Evolutionary conservation across 2,113 vertebrate genomes (phyloP), one percentile per base, ranked within the genome.

Genomic region (Scomber scombrus): DNA sequence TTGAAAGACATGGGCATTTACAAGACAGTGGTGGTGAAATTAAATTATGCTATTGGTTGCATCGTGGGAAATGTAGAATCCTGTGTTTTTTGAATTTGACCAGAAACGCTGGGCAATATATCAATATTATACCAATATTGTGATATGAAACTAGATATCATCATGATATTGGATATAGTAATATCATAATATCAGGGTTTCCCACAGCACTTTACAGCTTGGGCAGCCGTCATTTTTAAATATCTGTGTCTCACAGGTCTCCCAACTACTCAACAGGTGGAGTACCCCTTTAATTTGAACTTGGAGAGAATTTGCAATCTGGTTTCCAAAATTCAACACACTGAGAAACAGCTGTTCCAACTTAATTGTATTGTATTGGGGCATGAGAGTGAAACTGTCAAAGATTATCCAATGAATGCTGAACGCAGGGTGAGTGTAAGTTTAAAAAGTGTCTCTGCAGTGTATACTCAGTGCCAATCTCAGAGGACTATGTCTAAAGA

Each of bases 401-500:
- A 47, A 50, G 69, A 73, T 75, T 80, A 80, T 58, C 61, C 23
- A 46, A 45, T 26, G 47, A 76, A 54, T 51, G 61, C 4, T 13
- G 19, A 75, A 52, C 71, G 61, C 26, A 19, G 66, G 29, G 56
- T 58, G 75, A 75, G 12, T 45, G 69, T 45, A 71, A 82, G 84
- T 80, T 90, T 34, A 80, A 86, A 81, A 73, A 75, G 64, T 31
- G 57, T 88, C 73, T 88, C 64, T 40, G 62, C 60, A 15, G 63
- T 69, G 88, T 84, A 29, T 82, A 80, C 77, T 86, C 86, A 82
- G 77, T 52, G 15, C 21, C 62, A 15, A 58, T 85, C 91, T 88
- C 87, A 14, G 71, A 69, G 78, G 90, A 85, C 58, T 21, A 12
- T 40, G 75, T 75, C 88, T 82, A 80, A 79, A 81, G 88, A 89